phyloP scores from a whole-genome alignment of 2,113 vertebrate genomes.

The Calyptommatus sinebrachiatus region DNA sequence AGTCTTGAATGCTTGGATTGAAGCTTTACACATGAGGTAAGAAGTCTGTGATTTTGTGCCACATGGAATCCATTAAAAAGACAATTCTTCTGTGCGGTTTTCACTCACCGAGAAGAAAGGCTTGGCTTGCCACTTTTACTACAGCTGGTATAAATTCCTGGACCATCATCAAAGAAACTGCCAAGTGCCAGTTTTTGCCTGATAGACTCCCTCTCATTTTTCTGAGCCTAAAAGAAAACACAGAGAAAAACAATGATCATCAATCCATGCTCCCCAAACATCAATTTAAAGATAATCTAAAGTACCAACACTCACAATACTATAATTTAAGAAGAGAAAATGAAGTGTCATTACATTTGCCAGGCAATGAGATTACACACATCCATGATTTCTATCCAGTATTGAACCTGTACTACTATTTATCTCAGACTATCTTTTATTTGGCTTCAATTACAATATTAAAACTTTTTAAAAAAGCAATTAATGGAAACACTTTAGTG shows the following conservation, averaged over 20 bases:
- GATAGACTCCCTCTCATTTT: conserved; percentile 98
- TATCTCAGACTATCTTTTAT: background rate
- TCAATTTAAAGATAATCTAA: background rate
- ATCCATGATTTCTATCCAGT: background rate
- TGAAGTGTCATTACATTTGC: background rate
- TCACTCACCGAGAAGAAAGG: conserved; percentile 91
- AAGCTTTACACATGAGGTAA: rapidly evolving
- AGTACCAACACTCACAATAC: conserved; percentile 8
- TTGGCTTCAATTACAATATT: background rate
- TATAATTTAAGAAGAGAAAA: conserved; percentile 31
- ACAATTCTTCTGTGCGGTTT: background rate
- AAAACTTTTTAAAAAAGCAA: too few relatives aligned
- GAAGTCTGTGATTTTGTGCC: background rate
- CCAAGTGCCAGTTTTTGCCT: conserved; percentile 98
- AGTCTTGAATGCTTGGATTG: rapidly evolving
- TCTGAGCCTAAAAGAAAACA: conserved; percentile 85
- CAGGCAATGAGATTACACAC: background rate
- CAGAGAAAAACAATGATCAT: conserved; percentile 15
- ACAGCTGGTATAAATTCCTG: conserved; percentile 95
- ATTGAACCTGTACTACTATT: background rate
- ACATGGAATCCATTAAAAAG: conserved; percentile 1
- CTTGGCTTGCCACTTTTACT: conserved; percentile 98
- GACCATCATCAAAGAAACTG: conserved; percentile 98
- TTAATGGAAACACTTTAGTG: background rate
- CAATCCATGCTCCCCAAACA: background rate